Conservation (phyloP, 2,888 invertebrate species). For the Lamproptera curius region DNA sequence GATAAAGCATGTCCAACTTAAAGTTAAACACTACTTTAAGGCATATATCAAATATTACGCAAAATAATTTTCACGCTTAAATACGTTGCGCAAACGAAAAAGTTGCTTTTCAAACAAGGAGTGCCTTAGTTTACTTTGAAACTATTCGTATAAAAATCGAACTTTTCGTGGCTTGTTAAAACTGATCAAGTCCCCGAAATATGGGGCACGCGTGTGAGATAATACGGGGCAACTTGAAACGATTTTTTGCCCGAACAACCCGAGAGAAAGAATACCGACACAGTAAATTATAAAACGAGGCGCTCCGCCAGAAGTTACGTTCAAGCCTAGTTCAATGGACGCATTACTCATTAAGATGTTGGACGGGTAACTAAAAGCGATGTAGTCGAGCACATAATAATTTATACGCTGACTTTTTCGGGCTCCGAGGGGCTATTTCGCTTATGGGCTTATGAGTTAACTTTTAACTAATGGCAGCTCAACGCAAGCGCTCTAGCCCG, state of each 20-base stretch:
- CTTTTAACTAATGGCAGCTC: slow-evolving; percentile 7
- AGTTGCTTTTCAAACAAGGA: background rate
- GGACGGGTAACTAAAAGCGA: slow-evolving; percentile 10
- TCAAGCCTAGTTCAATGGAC: slow-evolving; percentile 29
- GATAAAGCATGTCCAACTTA: no score
- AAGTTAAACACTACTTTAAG: no score
- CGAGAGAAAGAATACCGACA: slow-evolving; percentile 35
- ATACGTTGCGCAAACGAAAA: slow-evolving; percentile 17
- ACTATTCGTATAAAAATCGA: background rate
- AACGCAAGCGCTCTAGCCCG: slow-evolving; percentile 6
- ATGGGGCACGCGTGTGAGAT: slow-evolving; percentile 36
- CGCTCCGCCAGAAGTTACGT: slow-evolving; percentile 27
- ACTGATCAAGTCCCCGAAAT: slow-evolving; percentile 25
- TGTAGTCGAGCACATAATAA: slow-evolving; percentile 10
- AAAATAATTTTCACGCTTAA: slow-evolving; percentile 17
- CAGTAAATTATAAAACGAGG: slow-evolving; percentile 44
- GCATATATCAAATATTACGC: background rate
- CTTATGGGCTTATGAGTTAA: slow-evolving; percentile 11
- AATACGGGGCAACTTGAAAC: slow-evolving; percentile 39
- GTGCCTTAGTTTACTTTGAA: background rate
- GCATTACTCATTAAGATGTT: slow-evolving; percentile 18
- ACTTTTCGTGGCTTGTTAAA: slow-evolving; percentile 8
- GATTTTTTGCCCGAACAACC: slow-evolving; percentile 44
- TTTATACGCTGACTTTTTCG: slow-evolving; percentile 9
- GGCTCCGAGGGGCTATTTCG: slow-evolving; percentile 7